Conservation (phyloP, 2,888 invertebrate genomes). For the Erebia epiphron region DNA sequence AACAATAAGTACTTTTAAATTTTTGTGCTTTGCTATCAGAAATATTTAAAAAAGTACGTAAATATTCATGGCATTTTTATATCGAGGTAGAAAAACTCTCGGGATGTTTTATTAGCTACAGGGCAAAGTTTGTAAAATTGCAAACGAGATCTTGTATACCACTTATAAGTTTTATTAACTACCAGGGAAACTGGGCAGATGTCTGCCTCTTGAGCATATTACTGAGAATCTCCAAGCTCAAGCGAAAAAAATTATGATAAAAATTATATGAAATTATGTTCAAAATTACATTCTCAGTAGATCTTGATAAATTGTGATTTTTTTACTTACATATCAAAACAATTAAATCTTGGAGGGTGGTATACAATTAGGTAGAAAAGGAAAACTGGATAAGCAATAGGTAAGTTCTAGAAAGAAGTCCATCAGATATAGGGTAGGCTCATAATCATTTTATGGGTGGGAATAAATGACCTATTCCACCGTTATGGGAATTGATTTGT, state of each 20-base stretch:
- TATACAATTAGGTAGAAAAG: no score
- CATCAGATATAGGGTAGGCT: no score
- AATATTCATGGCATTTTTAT: constrained; percentile 7
- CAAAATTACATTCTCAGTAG: background rate
- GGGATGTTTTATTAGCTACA: constrained; percentile 38
- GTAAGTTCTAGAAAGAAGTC: no score
- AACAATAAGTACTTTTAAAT: no score
- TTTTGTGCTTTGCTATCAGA: background rate
- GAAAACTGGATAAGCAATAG: no score
- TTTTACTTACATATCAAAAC: no score
- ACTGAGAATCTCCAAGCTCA: constrained; percentile 17
- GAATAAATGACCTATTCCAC: no score
- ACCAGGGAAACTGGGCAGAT: constrained; percentile 44
- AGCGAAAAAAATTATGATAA: background rate
- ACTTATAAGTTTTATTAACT: constrained; percentile 54
- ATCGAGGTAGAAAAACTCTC: constrained; percentile 26
- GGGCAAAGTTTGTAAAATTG: constrained; percentile 44
- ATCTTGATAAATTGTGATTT: no score
- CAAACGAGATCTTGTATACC: constrained; percentile 47
- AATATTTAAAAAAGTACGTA: background rate
- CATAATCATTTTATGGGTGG: no score
- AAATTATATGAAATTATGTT: no score
- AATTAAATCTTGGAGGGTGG: no score
- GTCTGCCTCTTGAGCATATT: constrained; percentile 40
- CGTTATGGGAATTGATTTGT: no score